Conservation (phyloP, 2,888 invertebrate genomes). For the Dione vanillae region DNA sequence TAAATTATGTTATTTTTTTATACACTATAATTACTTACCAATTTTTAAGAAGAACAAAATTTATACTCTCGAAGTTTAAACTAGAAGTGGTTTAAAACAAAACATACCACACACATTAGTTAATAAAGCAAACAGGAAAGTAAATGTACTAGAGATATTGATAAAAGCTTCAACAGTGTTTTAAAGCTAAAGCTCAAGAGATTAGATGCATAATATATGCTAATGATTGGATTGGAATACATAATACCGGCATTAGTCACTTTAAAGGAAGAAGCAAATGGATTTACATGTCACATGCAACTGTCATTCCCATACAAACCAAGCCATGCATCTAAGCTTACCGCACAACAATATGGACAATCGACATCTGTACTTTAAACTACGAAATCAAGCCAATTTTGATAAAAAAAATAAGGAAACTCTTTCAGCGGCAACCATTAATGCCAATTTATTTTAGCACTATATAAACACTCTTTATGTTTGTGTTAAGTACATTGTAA, state of each 20-base stretch:
- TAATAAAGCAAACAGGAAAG: not conserved
- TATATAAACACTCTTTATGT: conserved; percentile 55
- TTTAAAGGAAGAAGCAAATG: conserved; percentile 44
- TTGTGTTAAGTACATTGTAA: conserved; percentile 65
- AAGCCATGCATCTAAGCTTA: conserved; percentile 79
- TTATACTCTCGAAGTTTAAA: not conserved
- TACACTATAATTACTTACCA: not conserved
- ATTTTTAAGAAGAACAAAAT: not conserved
- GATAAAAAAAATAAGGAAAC: conserved; percentile 64
- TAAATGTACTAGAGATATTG: conserved; percentile 6
- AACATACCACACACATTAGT: not conserved
- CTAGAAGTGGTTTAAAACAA: not conserved
- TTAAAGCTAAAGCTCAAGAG: not conserved
- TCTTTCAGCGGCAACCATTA: conserved; percentile 82
- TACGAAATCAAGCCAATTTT: conserved; percentile 69
- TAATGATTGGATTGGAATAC: no score
- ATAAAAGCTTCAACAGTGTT: conserved; percentile 26
- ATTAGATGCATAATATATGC: no score
- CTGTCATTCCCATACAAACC: conserved; percentile 51
- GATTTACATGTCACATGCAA: conserved; percentile 40
- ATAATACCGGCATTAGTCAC: conserved; percentile 22
- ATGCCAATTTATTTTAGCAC: conserved; percentile 66
- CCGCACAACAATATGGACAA: conserved; percentile 77
- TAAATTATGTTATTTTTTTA: no score
- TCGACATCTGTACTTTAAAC: conserved; percentile 81